Evolutionary conservation across 2,888 invertebrate genomes (phyloP).

Genomic region (Nemurella pictetii): DNA sequence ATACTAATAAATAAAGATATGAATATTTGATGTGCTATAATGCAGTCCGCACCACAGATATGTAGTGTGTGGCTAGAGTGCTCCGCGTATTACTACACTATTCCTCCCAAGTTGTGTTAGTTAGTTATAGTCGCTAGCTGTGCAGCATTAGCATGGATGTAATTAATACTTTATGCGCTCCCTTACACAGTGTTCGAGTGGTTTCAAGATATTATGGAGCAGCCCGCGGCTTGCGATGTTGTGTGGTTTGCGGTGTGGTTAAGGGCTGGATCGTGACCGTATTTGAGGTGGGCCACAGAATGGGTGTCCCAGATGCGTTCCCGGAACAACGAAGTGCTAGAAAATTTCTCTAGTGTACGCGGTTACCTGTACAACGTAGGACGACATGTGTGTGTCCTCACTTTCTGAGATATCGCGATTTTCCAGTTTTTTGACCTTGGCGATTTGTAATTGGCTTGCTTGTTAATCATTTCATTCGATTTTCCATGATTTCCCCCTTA

Average conservation of each 20-base stretch:
- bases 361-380: too few species aligned
- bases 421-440: neutral
- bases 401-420: neutral
- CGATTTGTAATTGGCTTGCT: neutral
- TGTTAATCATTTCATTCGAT: too few species aligned
- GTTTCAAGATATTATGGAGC: neutral
- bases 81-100: neutral
- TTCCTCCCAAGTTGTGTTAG: neutral
- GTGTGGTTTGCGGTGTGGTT: neutral
- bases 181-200: neutral
- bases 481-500: too few species aligned
- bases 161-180: neutral
- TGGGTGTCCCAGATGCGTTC: neutral
- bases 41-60: constrained; percentile 9
- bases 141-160: neutral
- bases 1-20: constrained; percentile 20
- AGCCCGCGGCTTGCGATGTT: neutral
- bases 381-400: too few species aligned
- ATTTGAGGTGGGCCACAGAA: neutral
- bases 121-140: neutral
- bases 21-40: constrained; percentile 14
- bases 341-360: neutral
- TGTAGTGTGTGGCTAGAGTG: neutral
- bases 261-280: neutral
- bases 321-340: neutral